These are phyloP conservation scores for Axis porcinus DNA, from an alignment of 2,113 vertebrate species.

Conservation along the genomic window DNA sequence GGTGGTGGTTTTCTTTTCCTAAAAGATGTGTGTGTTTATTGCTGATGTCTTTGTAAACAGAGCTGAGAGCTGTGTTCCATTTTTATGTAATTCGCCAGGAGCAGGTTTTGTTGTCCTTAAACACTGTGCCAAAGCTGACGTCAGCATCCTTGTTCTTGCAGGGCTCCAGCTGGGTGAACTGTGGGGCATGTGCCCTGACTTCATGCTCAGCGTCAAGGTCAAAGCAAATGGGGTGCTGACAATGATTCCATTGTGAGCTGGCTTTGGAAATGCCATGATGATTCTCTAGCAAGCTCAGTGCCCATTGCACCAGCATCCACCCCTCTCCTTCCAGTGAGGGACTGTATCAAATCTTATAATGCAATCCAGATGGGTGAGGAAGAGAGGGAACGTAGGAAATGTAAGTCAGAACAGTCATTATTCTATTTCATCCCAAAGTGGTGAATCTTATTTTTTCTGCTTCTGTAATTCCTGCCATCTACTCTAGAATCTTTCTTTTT, in stretches of 20 bases:
- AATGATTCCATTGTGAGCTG: not conserved
- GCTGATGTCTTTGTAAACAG: constrained; percentile 23
- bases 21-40: not conserved
- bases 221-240: not conserved
- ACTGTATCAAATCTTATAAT: not conserved
- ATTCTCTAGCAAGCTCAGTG: not conserved
- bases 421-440: not conserved
- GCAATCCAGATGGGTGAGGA: not conserved
- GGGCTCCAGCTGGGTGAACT: constrained; percentile 27
- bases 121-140: not conserved
- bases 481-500: not conserved
- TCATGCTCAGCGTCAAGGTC: not conserved
- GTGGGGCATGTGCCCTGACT: not conserved
- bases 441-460: not conserved
- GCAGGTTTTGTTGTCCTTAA: not conserved
- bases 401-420: not conserved
- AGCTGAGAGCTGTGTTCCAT: not conserved
- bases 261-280: not conserved
- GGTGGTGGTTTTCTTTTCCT: not conserved
- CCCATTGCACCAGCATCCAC: not conserved
- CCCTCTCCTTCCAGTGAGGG: not conserved
- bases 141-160: not conserved
- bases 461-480: not conserved
- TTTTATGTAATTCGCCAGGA: not conserved
- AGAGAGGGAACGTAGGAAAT: not conserved